Base-by-base conservation (phyloP, 2,797 vertebrate species). In the Pachyuromys duprasi region DNA sequence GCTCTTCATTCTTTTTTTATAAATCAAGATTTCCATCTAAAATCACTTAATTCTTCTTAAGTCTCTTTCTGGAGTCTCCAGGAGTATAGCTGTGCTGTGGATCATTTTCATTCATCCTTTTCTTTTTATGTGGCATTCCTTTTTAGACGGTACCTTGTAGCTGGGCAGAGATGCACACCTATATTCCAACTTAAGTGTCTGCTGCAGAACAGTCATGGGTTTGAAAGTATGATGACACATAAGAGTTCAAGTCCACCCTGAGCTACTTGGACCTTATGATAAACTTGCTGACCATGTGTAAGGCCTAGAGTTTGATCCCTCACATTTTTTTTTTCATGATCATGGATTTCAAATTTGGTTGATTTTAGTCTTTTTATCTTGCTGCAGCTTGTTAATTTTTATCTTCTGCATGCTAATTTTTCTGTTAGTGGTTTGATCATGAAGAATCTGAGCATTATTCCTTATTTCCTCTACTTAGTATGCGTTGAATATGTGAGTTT, bases 401-500 rank as follows among this genome's bases (percentile, higher is more conserved):
- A 55, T 87, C 39, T 31, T 86, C 26, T 42, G 33, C 55, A 39
- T 60, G 28, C 65, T 84, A 13, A 62, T 42, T 65, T 65, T 42
- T 45, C 15, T 39, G 31, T 49, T 45, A 65, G 81, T 39, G 76
- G 4, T 70, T 81, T 89, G 53, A 55, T 91, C 20, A n/a, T 65
- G 33, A 88, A 95, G 39, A 70, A 42, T 65, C 24, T 75, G 93
- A 60, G 18, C 22, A 55, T 81, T 45, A 24, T 62, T 75, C 14
- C 49, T 49, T 90, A 9, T 76, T 92, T 86, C 74, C 65, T 80
- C 89, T 95, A 26, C 60, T 86, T 94, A 33, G 36, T n/a, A 15
- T 63, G 72, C 63, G 57, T 79, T 91, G 39, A 62, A 28, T 57
- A n/a, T 79, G 72, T 42, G 53, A 57, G 20, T 80, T 57, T 80